Evolutionary conservation across 2,888 invertebrate species (phyloP).

Genomic region (Acronicta leporina): DNA sequence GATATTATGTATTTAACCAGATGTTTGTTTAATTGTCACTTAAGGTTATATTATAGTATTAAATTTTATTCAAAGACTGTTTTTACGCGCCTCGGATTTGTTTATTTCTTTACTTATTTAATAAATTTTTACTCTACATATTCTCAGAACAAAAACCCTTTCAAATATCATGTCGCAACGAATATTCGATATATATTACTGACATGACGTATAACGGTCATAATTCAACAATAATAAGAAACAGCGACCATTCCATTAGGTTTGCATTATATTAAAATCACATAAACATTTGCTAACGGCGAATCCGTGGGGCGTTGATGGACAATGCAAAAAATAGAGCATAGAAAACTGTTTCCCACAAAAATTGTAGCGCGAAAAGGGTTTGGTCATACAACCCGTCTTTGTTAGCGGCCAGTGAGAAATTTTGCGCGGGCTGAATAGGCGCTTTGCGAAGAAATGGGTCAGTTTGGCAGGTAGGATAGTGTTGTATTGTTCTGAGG

Average conservation of each 20-base stretch:
- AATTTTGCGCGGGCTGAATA: conserved; percentile 79
- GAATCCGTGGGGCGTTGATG: conserved; percentile 76
- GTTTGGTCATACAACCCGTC: conserved; percentile 73
- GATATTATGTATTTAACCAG: not conserved
- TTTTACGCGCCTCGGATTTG: not conserved
- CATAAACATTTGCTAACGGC: conserved; percentile 83
- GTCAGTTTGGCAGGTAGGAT: conserved; percentile 79
- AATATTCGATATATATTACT: conserved; percentile 39
- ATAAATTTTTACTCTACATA: conserved; percentile 3
- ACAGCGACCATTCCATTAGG: conserved; percentile 73
- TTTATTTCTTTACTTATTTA: not conserved
- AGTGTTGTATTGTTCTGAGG: conserved; percentile 71
- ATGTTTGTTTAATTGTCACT: conserved; percentile 13
- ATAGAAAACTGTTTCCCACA: conserved; percentile 85
- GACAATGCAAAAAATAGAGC: conserved; percentile 89
- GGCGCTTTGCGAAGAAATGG: conserved; percentile 77
- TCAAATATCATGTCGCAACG: conserved; percentile 31
- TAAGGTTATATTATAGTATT: too few relatives aligned
- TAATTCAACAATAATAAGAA: conserved; percentile 65
- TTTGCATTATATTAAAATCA: conserved; percentile 77
- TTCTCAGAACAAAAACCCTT: conserved; percentile 38
- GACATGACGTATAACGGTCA: conserved; percentile 78
- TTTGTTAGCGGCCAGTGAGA: conserved; percentile 85
- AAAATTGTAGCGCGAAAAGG: conserved; percentile 82
- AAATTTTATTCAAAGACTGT: not conserved